These are phyloP conservation scores for Palythoa grandiflora DNA, from an alignment of 92 coral and sea anemone genomes.

Conservation along the genomic window DNA sequence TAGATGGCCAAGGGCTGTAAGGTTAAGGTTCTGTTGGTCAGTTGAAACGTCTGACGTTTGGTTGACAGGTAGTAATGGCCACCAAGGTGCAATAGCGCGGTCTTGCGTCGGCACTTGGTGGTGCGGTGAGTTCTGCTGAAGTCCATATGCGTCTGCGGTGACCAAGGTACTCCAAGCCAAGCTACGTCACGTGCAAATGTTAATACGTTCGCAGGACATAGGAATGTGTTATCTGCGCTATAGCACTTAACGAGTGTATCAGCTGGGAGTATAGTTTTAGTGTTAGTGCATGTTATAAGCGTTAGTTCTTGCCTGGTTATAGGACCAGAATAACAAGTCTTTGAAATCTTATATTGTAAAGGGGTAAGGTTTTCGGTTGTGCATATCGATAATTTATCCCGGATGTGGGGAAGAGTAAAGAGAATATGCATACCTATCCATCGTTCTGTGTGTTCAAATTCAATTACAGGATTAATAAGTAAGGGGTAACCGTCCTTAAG, in stretches of 20 bases:
- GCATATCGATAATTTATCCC: neutral
- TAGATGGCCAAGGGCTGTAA: constrained; percentile 14
- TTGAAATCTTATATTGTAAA: neutral
- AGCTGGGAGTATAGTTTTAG: constrained; percentile 9
- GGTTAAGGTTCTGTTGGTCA: constrained; percentile 16
- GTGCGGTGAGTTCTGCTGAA: constrained; percentile 5
- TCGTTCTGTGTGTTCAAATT: neutral
- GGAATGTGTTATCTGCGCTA: constrained; percentile 13
- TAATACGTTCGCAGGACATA: constrained; percentile 34
- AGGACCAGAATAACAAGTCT: constrained; percentile 31
- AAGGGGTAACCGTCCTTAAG: constrained; percentile 16
- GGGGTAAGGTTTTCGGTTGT: constrained; percentile 15
- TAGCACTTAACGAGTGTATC: constrained; percentile 3
- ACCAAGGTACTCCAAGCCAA: constrained; percentile 45
- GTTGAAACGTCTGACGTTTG: constrained; percentile 9
- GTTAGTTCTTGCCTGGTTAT: constrained; percentile 13
- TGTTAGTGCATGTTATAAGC: constrained; percentile 26
- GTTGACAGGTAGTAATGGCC: constrained; percentile 41
- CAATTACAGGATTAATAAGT: constrained; percentile 19
- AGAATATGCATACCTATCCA: constrained; percentile 19
- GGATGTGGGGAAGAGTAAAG: constrained; percentile 21
- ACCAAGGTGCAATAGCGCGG: constrained; percentile 39
- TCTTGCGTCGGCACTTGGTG: constrained; percentile 9
- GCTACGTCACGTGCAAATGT: neutral
- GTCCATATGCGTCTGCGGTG: neutral